These are phyloP conservation scores for Subanguina moxae DNA, from an alignment of 1,140 invertebrate genomes.

Conservation along the genomic window DNA sequence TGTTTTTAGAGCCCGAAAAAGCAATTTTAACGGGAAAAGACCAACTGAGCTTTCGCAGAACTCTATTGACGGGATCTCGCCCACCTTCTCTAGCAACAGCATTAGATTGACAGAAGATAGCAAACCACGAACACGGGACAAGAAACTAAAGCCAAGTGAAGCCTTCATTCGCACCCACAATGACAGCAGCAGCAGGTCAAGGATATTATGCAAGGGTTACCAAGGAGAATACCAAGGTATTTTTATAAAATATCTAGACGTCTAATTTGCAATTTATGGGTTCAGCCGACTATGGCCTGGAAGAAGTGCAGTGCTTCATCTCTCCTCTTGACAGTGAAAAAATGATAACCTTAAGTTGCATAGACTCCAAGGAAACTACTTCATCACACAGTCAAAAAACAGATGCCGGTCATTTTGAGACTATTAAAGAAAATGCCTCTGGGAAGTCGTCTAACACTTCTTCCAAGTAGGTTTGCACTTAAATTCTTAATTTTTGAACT, in stretches of 20 bases:
- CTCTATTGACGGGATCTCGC: no score
- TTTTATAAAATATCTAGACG: neutral
- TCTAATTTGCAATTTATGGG: neutral
- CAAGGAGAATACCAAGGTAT: neutral
- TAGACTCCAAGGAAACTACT: neutral
- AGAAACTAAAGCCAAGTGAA: neutral
- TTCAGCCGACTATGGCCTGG: neutral
- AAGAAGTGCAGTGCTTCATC: constrained; percentile 3
- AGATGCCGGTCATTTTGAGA: neutral
- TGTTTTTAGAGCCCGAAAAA: no score
- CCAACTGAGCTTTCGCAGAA: no score
- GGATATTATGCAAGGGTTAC: no score
- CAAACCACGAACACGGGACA: neutral
- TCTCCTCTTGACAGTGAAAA: neutral
- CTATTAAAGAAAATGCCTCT: neutral
- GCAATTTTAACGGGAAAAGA: no score
- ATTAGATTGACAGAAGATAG: neutral
- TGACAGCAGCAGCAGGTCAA: neutral
- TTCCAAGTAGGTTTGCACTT: neutral
- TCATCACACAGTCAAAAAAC: neutral
- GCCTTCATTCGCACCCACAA: neutral
- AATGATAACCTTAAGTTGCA: neutral
- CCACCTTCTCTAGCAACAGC: no score
- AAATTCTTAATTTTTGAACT: no score
- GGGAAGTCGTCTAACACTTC: neutral